Evolutionary conservation across 2,888 invertebrate genomes (phyloP), one percentile per base, ranked within the genome.

Genomic region (Drosophila phalerata): DNA sequence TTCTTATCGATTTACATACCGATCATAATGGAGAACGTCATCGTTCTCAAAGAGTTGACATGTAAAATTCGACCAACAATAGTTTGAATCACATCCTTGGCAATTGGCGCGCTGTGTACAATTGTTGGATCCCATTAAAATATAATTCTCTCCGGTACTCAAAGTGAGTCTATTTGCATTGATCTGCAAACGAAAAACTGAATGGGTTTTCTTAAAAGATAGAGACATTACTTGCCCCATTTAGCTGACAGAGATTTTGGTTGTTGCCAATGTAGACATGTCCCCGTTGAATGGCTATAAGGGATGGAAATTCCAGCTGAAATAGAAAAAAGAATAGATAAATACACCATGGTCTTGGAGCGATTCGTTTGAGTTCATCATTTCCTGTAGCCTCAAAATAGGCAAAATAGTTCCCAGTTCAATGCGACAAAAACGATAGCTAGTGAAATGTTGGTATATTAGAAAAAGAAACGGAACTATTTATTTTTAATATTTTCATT

Each of bases 221-320:
- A 15, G n/a, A 22, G 0, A 30, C 2, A n/a, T 13, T 22, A 57
- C 65, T 70, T 87, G 92, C 92, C 63, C 77, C 77, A 48, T 96
- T 93, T 0, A 96, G 93, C 90, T 95, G 96, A 91, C 98, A 98
- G 0, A 98, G 94, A 40, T 94, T 94, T 1, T 95, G 94, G 89
- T 96, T 96, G 66, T 95, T 95, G 89, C 95, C 95, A 45, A 99
- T 94, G 25, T 96, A 94, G 0, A 98, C 96, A 5, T 96, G 96
- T 0, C 98, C 98, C 62, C 96, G 94, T 72, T 96, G 95, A 72
- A 99, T 97, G 78, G 95, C 94, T 0, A 95, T 93, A 45, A 98
- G 93, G 37, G 94, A 95, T 57, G 93, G 93, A 9, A 97, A 94
- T 32, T 97, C 97, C 65, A 98, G 94, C 95, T 97, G 92, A 19